phyloP scores from a whole-genome alignment of 2,888 invertebrate species.

The Stenodema calcarata region DNA sequence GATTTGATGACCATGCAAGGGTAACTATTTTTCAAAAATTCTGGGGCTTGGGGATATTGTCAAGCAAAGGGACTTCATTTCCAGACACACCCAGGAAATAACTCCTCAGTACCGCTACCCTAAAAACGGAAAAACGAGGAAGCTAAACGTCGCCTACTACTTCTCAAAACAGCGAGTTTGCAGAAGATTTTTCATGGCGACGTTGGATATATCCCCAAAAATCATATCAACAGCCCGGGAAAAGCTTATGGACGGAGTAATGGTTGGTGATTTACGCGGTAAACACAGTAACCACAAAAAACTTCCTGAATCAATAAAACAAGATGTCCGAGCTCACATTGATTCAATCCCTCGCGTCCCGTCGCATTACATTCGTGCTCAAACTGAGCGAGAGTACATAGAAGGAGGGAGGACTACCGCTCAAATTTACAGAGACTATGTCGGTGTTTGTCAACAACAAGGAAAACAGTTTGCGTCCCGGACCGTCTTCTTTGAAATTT shows the following conservation, averaged over 20 bases:
- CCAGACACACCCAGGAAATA: background rate
- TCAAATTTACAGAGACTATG: conserved; percentile 14
- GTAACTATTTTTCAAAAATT: background rate
- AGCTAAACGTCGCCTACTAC: background rate
- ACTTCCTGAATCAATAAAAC: background rate
- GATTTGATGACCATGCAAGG: background rate
- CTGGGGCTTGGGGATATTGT: background rate
- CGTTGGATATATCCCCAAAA: background rate
- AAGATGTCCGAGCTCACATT: conserved; percentile 15
- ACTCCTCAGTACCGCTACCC: background rate
- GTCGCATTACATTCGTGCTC: conserved; percentile 50
- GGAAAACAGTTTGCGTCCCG: background rate
- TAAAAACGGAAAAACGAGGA: background rate
- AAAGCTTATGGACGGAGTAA: background rate
- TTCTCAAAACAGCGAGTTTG: background rate
- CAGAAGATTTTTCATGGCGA: background rate
- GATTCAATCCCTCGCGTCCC: conserved; percentile 17
- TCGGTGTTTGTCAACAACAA: background rate
- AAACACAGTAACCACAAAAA: conserved; percentile 9
- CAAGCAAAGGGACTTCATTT: background rate
- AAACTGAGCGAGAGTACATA: background rate
- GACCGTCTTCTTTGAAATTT: background rate
- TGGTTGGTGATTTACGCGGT: background rate
- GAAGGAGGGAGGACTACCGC: conserved; percentile 17
- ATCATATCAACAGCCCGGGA: background rate